Evolutionary conservation across 2,797 vertebrate species (phyloP), one percentile per base, ranked within the genome.

Genomic region (Diplodus sargus): DNA sequence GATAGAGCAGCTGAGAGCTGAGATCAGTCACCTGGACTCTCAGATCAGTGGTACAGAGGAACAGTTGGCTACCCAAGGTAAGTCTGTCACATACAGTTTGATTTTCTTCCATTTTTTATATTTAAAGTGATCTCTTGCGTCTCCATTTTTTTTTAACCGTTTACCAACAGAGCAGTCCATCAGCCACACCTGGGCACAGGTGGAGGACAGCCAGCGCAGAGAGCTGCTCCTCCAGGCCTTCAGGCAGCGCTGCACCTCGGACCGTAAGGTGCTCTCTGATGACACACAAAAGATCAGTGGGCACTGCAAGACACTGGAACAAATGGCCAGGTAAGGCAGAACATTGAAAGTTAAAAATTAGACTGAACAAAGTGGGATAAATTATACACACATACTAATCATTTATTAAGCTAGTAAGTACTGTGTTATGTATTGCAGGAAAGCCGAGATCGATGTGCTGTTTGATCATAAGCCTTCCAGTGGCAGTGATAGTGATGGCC

Each of bases 21-120:
- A 96, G 69, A 93, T 96, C 52, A 68, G 76, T 81, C 91, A 95
- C 49, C 85, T 96, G 85, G 94, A 96, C 78, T 91, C 91, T 79
- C 95, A 95, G 85, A 95, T 95, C 68, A 90, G 81, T 59, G 91
- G 89, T 71, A 90, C 93, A 11, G 94, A 96, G 79, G 92, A 92
- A 23, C 95, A 95, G 72, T 60, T 95, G 47, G 84, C 86, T n/a
- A 62, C 80, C 66, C 92, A 94, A 79, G 95, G 95, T 96, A 56
- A 79, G 79, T 71, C 43, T 25, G 28, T 73, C 30, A 60, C 18
- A 52, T 42, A 4, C 11, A 7, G 14, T 54, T 61, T 65, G 59
- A 16, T 4, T 52, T 1, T 18, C 51, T 66, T 59, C 16, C 28
- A 48, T 67, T 57, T 61, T 22, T 23, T 1, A 17, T 53, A 34